Evolutionary conservation across 2,888 invertebrate genomes (phyloP).

Genomic region (Panopea generosa): DNA sequence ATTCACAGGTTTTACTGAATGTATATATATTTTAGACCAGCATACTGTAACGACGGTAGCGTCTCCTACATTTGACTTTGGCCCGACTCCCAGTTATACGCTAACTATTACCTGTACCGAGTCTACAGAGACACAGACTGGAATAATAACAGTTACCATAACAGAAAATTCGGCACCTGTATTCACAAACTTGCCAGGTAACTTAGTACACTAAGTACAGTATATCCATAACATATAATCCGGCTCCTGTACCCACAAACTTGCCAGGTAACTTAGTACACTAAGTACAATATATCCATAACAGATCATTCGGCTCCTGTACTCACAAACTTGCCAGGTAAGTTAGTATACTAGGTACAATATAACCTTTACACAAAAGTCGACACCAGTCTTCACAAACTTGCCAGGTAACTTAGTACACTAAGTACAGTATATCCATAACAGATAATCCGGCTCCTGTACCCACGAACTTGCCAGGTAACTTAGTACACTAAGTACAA

Average conservation of each 20-base stretch:
- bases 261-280: too few relatives aligned
- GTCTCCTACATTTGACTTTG: conserved; percentile 10
- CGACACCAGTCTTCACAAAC: conserved; percentile 30
- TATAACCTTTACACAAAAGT: conserved; percentile 16
- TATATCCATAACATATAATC: too few relatives aligned
- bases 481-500: too few relatives aligned
- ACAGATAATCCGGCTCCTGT: too few relatives aligned
- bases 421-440: too few relatives aligned
- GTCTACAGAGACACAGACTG: background rate
- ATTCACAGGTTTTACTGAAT: too few relatives aligned
- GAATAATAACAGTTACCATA: conserved; percentile 23
- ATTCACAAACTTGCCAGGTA: conserved; percentile 28
- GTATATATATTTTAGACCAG: conserved; percentile 21
- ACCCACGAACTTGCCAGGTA: too few relatives aligned
- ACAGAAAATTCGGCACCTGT: conserved; percentile 29
- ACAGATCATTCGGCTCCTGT: too few relatives aligned
- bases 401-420: conserved; percentile 11
- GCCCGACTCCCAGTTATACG: background rate
- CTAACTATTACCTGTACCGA: conserved; percentile 17
- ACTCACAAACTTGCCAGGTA: too few relatives aligned
- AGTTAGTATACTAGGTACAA: too few relatives aligned
- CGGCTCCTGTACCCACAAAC: too few relatives aligned
- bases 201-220: background rate
- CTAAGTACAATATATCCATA: too few relatives aligned
- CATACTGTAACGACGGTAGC: conserved; percentile 11